Evolutionary conservation across 2,113 vertebrate genomes (phyloP), one percentile per base, ranked within the genome.

Genomic region (Epinephelus moara): DNA sequence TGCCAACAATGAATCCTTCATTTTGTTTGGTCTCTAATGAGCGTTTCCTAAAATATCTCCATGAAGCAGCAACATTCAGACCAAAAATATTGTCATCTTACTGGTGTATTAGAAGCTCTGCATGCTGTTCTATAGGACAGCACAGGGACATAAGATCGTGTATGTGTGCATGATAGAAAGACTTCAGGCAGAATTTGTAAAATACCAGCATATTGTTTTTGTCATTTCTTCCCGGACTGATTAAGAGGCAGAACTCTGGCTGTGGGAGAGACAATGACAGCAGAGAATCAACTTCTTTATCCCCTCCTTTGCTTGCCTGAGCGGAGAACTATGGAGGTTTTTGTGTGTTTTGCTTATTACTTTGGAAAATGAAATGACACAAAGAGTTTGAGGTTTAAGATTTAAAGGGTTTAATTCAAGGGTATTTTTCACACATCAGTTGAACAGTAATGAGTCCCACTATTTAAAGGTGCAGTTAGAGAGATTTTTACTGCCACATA

Each of bases 401-500:
- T 90, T 84, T 59, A 66, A 53, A 79, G 45, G 55, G 18, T 82
- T 87, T 88, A 64, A 71, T 89, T 84, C 49, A 25, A 56, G 78
- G 27, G 37, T 81, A 68, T 88, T 87, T 84, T 84, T 85, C 60
- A 75, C 63, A 70, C 71, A 53, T 86, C 64, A 49, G 57, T 71
- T 81, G 45, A 86, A 66, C 57, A 25, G 61, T 90, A 82, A 91
- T 88, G 78, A 83, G 62, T 56, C 13, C 18, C n/a, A 6, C 61
- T n/a, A 47, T 85, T 88, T 74, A 67, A 82, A 87, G 72, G 57
- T 82, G 57, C 79, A 59, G 52, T 78, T 75, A 79, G 50, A 45
- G 45, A 66, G 61, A 53, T 59, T 87, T 85, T 85, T 82, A 89
- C 61, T 74, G 78, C 75, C 71, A 74, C 45, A 80, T 86, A 82